Evolutionary conservation across 2,888 invertebrate species (phyloP), one percentile per base, ranked within the genome.

Genomic region (Antheraea yamamai): DNA sequence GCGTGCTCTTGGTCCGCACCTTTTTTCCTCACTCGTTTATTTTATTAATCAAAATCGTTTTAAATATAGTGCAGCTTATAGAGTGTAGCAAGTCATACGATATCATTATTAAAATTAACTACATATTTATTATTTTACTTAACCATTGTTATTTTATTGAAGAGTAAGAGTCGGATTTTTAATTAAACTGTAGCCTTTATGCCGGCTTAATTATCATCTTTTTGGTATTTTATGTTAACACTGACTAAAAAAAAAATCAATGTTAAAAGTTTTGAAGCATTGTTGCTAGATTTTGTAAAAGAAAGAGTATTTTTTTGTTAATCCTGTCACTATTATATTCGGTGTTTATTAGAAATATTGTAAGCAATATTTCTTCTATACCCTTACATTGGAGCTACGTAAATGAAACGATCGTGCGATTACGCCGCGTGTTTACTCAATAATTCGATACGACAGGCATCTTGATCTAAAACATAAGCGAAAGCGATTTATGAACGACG

Each of bases 401-500:
- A 89, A 88, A 91, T 90, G 91, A 90, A 92, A 90, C 91, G 92
- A 92, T 92, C 86, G 88, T 81, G 85, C 91, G 92, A 92, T 92
- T 93, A 92, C 90, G 85, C 82, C 85, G 88, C 89, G 91, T 95
- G 94, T 94, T 95, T 95, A 93, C 94, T 92, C 93, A 94, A 95
- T 94, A 94, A 94, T 95, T 94, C 93, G 94, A 93, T 93, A 90
- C 90, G 90, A 89, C 86, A 79, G 79, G 83, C 78, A 81, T 83
- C 82, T 80, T 81, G 80, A 68, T 74, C 2, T 73, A 85, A 89
- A 80, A 23, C 4, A 84, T 23, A 72, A 79, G 86, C 74, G 81
- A 16, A n/a, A 77, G 87, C 89, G 87, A 79, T 68, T 75, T 61
- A 47, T 12, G 47, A 47, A 12, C 47, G 10, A 10, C 47, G 47